phyloP scores from a whole-genome alignment of 2,113 vertebrate species.

The Illadopsis cleaveri region DNA sequence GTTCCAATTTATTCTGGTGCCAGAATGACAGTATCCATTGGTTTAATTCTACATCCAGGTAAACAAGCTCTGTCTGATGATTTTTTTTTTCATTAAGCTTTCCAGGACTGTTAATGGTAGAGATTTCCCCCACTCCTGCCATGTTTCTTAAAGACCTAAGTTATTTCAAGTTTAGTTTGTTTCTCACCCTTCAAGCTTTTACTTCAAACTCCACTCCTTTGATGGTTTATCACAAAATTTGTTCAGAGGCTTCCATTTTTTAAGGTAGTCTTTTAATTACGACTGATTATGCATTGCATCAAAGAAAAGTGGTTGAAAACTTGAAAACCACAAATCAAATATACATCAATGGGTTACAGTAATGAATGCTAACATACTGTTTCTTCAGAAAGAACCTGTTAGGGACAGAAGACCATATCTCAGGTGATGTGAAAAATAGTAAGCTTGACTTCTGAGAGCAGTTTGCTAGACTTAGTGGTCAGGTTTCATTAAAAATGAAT shows the following conservation, averaged over 20 bases:
- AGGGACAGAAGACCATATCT: not conserved
- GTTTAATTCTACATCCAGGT: not conserved
- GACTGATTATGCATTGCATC: conserved; percentile 41
- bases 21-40: not conserved
- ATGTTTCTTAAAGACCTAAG: not conserved
- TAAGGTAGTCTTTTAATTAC: conserved; percentile 31
- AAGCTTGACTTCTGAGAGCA: not conserved
- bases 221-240: conserved; percentile 49
- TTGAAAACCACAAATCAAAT: conserved; percentile 71
- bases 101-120: not conserved
- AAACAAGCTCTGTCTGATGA: not conserved
- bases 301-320: conserved; percentile 58
- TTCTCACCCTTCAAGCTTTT: conserved; percentile 29
- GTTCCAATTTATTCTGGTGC: not conserved
- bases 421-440: not conserved
- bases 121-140: not conserved
- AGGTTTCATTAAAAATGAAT: not conserved
- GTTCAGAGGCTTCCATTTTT: conserved; percentile 46
- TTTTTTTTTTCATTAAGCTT: not conserved
- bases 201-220: not conserved
- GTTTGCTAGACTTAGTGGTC: not conserved
- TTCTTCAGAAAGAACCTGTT: conserved; percentile 47
- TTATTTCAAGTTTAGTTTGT: conserved; percentile 35
- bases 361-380: conserved; percentile 40
- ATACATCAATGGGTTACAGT: conserved; percentile 55